Conservation (phyloP, 2,888 invertebrate genomes). For the Agrochola litura region DNA sequence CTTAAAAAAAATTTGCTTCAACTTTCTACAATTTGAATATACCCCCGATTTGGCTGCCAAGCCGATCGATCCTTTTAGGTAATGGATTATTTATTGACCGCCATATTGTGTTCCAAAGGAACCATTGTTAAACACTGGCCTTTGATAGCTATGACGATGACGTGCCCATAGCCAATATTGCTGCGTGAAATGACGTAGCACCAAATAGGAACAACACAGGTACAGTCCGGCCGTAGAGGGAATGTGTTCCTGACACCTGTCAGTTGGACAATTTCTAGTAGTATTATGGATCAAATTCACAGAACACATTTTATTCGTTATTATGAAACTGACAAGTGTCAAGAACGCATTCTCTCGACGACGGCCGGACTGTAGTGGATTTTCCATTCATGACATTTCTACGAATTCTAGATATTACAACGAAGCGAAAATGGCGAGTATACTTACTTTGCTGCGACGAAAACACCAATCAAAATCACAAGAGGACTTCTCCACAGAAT, state of each 20-base stretch:
- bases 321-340: too few relatives aligned
- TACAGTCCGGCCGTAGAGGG: not conserved
- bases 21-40: not conserved
- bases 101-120: not conserved
- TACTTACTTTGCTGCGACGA: conserved; percentile 1
- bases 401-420: not conserved
- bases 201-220: not conserved
- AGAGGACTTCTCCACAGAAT: conserved; percentile 63
- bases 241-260: too few relatives aligned
- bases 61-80: not conserved
- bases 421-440: conserved; percentile 1
- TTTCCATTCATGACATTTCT: conserved; percentile 1
- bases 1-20: not conserved
- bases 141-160: not conserved
- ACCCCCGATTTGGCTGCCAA: not conserved
- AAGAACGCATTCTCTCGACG: too few relatives aligned
- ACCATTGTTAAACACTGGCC: not conserved
- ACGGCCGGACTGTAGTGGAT: not conserved
- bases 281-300: too few relatives aligned
- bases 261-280: too few relatives aligned
- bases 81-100: not conserved
- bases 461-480: conserved; percentile 58
- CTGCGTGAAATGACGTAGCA: not conserved
- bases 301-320: too few relatives aligned
- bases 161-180: not conserved